Percentiles rank a stretch among this genome's conserved stretches.
Evolutionary conservation across 2,797 vertebrate genomes (phyloP).

Genomic region (Schizopygopsis pylzovi): DNA sequence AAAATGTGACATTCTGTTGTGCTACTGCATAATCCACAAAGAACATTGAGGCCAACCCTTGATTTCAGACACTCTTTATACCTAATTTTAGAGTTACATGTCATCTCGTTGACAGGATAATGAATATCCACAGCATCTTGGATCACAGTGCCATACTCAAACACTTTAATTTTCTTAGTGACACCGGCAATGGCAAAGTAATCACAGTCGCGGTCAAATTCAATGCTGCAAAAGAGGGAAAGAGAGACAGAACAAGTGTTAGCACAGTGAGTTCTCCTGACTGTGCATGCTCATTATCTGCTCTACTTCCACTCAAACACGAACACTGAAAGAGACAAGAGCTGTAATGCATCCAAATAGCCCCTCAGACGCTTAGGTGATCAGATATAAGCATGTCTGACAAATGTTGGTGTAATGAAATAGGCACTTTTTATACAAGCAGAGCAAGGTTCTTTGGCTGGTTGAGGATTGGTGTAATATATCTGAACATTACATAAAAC

Average conservation of each 20-base stretch:
- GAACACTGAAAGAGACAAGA: slow-evolving; percentile 6
- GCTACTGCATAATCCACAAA: background rate
- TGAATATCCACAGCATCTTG: slow-evolving; percentile 99
- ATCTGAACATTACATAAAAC: background rate
- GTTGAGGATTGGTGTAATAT: background rate
- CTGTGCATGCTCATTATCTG: slow-evolving; percentile 36
- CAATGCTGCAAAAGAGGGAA: slow-evolving; percentile 83
- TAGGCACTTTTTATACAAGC: background rate
- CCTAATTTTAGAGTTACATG: slow-evolving; percentile 99
- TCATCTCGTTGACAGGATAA: slow-evolving; percentile 99
- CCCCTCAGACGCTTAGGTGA: background rate
- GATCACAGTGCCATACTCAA: slow-evolving; percentile 98
- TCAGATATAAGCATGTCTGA: background rate
- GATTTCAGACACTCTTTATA: slow-evolving; percentile 61
- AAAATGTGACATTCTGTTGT: slow-evolving; percentile 42
- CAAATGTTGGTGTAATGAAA: slow-evolving; percentile 2
- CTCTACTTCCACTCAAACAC: slow-evolving; percentile 46
- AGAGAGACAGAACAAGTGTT: slow-evolving; percentile 40
- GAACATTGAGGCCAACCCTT: slow-evolving; percentile 17
- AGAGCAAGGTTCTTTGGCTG: background rate
- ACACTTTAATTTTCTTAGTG: slow-evolving; percentile 99
- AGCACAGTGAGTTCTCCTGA: slow-evolving; percentile 40
- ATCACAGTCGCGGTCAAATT: slow-evolving; percentile 99
- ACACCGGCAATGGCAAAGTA: slow-evolving; percentile 99
- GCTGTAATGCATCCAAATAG: slow-evolving; percentile 27